These are phyloP conservation scores for Zapornia atra DNA, from an alignment of 2,113 vertebrate species.

Conservation along the genomic window DNA sequence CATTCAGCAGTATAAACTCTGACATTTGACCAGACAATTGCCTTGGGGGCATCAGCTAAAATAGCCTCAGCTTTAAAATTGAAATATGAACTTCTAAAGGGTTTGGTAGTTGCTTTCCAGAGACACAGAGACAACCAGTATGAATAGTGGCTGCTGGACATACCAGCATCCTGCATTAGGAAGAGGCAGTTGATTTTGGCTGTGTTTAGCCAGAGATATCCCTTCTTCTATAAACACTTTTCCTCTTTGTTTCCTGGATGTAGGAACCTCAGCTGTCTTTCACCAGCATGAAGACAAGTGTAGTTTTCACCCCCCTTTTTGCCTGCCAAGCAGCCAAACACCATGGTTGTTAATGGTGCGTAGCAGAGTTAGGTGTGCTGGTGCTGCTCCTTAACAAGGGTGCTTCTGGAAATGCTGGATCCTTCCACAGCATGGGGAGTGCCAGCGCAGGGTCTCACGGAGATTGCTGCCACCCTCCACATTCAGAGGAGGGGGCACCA, in stretches of 20 bases:
- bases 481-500: background rate
- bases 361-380: background rate
- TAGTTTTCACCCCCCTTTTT: background rate
- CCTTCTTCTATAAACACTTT: background rate
- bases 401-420: background rate
- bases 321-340: background rate
- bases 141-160: background rate
- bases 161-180: background rate
- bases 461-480: background rate
- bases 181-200: background rate
- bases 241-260: background rate
- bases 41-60: conserved; percentile 52
- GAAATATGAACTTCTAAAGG: conserved; percentile 56
- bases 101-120: conserved; percentile 18
- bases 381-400: background rate
- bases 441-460: accelerated
- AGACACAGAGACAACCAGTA: background rate
- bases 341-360: accelerated
- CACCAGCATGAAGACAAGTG: background rate
- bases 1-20: conserved; percentile 51
- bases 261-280: background rate
- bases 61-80: conserved; percentile 59
- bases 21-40: conserved; percentile 58
- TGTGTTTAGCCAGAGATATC: background rate
- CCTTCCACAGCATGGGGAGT: background rate